phyloP scores from a whole-genome alignment of 1,140 invertebrate species.

The Drosophila teissieri region DNA sequence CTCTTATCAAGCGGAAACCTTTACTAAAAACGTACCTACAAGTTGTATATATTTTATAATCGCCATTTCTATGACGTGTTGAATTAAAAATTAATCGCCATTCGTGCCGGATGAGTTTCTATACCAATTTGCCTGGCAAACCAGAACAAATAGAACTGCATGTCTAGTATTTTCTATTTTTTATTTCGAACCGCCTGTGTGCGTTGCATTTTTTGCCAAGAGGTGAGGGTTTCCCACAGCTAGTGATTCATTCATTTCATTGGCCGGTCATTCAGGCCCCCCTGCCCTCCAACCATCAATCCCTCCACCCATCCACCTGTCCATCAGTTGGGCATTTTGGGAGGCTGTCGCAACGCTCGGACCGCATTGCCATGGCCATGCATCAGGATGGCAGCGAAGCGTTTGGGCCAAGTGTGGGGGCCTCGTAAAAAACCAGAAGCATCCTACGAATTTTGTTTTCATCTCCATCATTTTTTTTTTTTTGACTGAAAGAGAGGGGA shows the following conservation, averaged over 20 bases:
- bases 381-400: slow-evolving; percentile 71
- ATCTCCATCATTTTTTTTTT: slow-evolving; percentile 42
- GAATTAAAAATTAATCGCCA: slow-evolving; percentile 10
- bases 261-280: slow-evolving; percentile 42
- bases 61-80: slow-evolving; percentile 12
- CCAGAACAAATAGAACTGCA: slow-evolving; percentile 1
- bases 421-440: slow-evolving; percentile 72
- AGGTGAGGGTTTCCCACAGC: slow-evolving; percentile 2
- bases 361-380: slow-evolving; percentile 78
- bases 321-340: slow-evolving; percentile 49
- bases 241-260: slow-evolving; percentile 76
- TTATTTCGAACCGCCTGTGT: background rate
- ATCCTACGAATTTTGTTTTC: slow-evolving; percentile 77
- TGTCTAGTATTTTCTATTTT: slow-evolving; percentile 9
- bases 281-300: slow-evolving; percentile 13
- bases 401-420: slow-evolving; percentile 69
- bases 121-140: slow-evolving; percentile 4
- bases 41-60: slow-evolving; percentile 24
- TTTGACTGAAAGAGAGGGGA: background rate
- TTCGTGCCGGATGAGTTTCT: slow-evolving; percentile 12
- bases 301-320: slow-evolving; percentile 13
- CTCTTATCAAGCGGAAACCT: background rate
- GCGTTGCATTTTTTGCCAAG: slow-evolving; percentile 17
- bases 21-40: slow-evolving; percentile 3
- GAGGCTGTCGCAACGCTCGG: slow-evolving; percentile 67